Evolutionary conservation across 2,797 vertebrate species (phyloP).

Genomic region (Sitta carolinensis): DNA sequence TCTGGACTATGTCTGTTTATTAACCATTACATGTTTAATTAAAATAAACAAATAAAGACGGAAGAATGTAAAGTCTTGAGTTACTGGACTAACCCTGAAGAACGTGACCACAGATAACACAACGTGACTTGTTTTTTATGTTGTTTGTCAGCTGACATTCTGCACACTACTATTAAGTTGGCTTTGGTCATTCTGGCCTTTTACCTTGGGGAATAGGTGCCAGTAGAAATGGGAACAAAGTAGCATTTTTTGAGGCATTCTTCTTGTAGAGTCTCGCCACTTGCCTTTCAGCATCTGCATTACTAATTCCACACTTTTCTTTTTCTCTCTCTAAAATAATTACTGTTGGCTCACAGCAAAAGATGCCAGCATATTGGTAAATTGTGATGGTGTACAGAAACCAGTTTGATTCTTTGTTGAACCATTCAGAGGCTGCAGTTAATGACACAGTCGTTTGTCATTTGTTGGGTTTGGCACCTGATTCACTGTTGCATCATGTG

Average conservation of each 20-base stretch:
- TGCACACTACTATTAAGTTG: conserved; percentile 72
- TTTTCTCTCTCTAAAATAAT: conserved; percentile 74
- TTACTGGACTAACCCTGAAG: conserved; percentile 83
- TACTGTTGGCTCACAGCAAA: conserved; percentile 67
- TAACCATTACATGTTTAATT: conserved; percentile 83
- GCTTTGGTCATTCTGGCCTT: conserved; percentile 73
- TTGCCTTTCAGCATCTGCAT: conserved; percentile 75
- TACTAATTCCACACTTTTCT: conserved; percentile 81
- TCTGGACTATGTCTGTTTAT: conserved; percentile 85
- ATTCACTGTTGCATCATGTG: neutral
- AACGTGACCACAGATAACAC: conserved; percentile 79
- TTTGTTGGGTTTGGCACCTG: conserved; percentile 21
- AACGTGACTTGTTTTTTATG: conserved; percentile 78
- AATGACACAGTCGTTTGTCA: neutral
- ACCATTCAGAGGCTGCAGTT: conserved; percentile 34
- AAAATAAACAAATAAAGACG: conserved; percentile 74
- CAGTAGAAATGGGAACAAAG: conserved; percentile 71
- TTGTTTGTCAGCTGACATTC: conserved; percentile 78
- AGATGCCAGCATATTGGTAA: conserved; percentile 40
- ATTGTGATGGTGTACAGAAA: conserved; percentile 31
- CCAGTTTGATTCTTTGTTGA: conserved; percentile 79
- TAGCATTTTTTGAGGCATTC: conserved; percentile 54
- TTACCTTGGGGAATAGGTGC: conserved; percentile 49
- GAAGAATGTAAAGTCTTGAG: conserved; percentile 77
- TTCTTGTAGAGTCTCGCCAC: conserved; percentile 71